Evolutionary conservation across 2,113 vertebrate species (phyloP), one percentile per base, ranked within the genome.

Genomic region (Macroglossus sobrinus): DNA sequence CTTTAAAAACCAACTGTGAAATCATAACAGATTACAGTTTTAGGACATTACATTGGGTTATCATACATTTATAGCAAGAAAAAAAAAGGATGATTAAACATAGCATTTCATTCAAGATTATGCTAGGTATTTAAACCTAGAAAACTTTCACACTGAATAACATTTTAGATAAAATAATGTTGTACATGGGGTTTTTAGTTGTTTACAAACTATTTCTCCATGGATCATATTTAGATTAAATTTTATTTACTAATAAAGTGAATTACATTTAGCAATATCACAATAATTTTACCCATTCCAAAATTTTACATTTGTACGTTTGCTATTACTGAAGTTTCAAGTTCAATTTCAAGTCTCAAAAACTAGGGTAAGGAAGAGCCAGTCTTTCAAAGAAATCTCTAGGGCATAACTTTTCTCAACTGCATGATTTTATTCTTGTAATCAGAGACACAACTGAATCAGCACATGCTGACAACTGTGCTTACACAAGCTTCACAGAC

Each of bases 381-480:
- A 81, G 2, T 79, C 53, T 85, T 85, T 88, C 57, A 71, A 80
- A 81, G 53, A 9, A 96, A 91, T 93, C 92, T 92, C 89, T 35
- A 84, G 38, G 85, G 59, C 4, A 40, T 21, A 64, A 33, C 79
- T 84, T 93, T 96, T 84, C 38, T 85, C 74, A 87, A n/a, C 16
- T 24, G 19, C 2, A 43, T 38, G 53, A 11, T 87, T 86, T 94
- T 38, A 66, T 89, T 93, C 43, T 89, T 66, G 33, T 89, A 94
- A 96, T 91, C 85, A 96, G 57, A 47, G 24, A 61, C 79, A 92
- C 89, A 91, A 96, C 30, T 76, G 64, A 91, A 79, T 94, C 92
- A 95, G 96, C 69, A 92, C 38, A 61, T 43, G 15, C 63, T 90
- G 89, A 87, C 61, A 84, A 21, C 5, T 80, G 9, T 45, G 50